phyloP scores from a whole-genome alignment of 2,797 vertebrate species.

The Hypotaenidia okinawae region DNA sequence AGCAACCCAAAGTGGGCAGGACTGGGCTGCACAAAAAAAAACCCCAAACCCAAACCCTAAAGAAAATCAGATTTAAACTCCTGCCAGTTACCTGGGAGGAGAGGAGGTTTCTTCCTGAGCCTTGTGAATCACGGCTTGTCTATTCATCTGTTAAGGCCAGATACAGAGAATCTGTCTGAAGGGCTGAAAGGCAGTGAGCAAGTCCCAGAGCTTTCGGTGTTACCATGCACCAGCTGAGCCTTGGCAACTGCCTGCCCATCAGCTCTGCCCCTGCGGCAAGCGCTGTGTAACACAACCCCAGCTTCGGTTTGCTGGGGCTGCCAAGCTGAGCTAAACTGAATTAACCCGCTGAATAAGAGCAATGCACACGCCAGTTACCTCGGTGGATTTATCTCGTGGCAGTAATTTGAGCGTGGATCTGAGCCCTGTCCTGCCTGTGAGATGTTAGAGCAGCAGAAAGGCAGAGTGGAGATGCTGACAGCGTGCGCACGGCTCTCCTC shows the following conservation, averaged over 20 bases:
- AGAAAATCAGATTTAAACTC: too few species aligned
- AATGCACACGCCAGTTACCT: not conserved
- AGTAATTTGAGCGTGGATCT: not conserved
- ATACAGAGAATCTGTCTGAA: not conserved
- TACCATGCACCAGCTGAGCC: conserved; percentile 20
- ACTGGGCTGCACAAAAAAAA: not conserved
- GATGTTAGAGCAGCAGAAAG: not conserved
- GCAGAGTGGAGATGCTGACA: not conserved
- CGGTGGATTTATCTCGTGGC: not conserved
- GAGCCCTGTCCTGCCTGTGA: not conserved
- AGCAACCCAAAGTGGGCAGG: not conserved
- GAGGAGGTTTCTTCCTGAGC: not conserved
- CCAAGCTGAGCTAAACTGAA: not conserved
- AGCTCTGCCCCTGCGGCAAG: conserved; percentile 24
- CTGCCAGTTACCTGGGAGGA: not conserved
- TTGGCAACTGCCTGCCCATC: conserved; percentile 30
- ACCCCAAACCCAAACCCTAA: too few species aligned
- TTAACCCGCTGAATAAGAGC: conserved; percentile 7
- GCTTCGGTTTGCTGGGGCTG: not conserved
- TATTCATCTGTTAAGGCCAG: not conserved
- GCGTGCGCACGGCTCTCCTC: not conserved
- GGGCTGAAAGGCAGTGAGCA: not conserved
- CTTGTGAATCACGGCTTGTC: not conserved
- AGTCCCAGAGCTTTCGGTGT: not conserved
- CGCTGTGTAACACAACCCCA: not conserved